Evolutionary conservation across 2,113 vertebrate genomes (phyloP), one percentile per base, ranked within the genome.

Genomic region (Nycticorax nycticorax): DNA sequence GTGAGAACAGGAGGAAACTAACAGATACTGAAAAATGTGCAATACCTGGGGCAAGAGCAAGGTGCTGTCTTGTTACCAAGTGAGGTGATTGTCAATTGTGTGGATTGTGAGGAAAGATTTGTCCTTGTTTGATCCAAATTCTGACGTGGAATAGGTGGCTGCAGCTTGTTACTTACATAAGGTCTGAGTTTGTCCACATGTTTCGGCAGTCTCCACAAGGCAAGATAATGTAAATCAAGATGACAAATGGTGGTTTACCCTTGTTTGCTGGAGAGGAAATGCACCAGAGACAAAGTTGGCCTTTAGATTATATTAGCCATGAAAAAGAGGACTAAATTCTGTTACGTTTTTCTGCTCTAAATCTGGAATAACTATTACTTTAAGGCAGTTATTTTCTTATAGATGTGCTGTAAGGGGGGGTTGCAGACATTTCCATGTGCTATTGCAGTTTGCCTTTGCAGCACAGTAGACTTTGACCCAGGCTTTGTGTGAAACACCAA

Each of bases 21-120:
- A 90, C 57, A 0, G 0, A 7, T 35, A 20, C 7, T 0, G 1
- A 59, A 63, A 86, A 92, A 50, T 3, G 14, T 53, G 79, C 76
- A 60, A 56, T 78, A 52, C 35, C 72, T 56, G 26, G 60, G 53
- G 76, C n/a, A 75, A 89, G 68, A 89, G 52, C 72, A 62, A 22
- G 26, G 80, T 48, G 52, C 73, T 71, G 39, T 74, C 6, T 1
- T 64, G 30, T 45, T 88, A 79, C 92, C 76, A 93, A 56, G 43
- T 18, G 35, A 74, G 76, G 59, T 59, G 83, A 56, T 78, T 92
- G 52, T 95, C 72, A 43, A 10, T 71, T 75, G 74, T 91, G 74
- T 75, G 39, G 53, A 30, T 89, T 2, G 2, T 82, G 92, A 66
- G 81, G 76, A 91, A 48, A 43, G 32, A 62, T 74, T 92, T 90